Evolutionary conservation across 2,113 vertebrate species (phyloP).

Genomic region (Chaetorhynchus papuensis): DNA sequence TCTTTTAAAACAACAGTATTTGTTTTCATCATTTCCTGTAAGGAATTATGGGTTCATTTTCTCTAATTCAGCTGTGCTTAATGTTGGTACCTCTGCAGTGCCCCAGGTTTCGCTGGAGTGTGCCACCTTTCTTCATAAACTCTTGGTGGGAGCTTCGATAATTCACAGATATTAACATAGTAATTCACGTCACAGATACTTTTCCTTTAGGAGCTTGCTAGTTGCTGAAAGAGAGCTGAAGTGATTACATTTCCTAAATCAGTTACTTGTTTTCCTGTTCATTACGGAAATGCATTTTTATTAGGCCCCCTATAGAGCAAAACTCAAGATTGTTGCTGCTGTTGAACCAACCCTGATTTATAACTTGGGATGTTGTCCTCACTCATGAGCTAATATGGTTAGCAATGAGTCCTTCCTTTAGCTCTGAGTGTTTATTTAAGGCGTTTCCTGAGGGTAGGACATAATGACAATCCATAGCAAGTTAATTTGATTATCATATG

Average conservation of each 20-base stretch:
- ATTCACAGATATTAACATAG: neutral
- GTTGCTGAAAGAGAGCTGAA: neutral
- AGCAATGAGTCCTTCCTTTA: neutral
- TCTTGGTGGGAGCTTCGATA: neutral
- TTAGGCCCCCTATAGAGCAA: neutral
- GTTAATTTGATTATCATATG: neutral
- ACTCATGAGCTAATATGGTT: neutral
- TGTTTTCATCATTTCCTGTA: neutral
- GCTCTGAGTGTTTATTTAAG: neutral
- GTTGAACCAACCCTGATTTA: neutral
- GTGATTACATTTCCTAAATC: neutral
- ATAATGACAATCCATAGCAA: neutral
- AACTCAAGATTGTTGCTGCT: neutral
- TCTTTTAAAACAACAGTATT: neutral
- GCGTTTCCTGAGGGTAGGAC: neutral
- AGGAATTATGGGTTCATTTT: neutral
- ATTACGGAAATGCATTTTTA: neutral
- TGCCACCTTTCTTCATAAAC: neutral
- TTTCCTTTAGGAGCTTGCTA: neutral
- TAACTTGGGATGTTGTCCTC: neutral
- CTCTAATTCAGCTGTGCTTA: neutral
- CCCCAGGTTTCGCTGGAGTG: neutral
- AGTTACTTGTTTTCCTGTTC: neutral
- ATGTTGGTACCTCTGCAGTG: neutral
- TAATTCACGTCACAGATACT: neutral